A percentile compares a stretch with the other conserved stretches of the same genome.
Evolutionary conservation across 2,113 vertebrate genomes (phyloP).

Genomic region (Desmodus rotundus): DNA sequence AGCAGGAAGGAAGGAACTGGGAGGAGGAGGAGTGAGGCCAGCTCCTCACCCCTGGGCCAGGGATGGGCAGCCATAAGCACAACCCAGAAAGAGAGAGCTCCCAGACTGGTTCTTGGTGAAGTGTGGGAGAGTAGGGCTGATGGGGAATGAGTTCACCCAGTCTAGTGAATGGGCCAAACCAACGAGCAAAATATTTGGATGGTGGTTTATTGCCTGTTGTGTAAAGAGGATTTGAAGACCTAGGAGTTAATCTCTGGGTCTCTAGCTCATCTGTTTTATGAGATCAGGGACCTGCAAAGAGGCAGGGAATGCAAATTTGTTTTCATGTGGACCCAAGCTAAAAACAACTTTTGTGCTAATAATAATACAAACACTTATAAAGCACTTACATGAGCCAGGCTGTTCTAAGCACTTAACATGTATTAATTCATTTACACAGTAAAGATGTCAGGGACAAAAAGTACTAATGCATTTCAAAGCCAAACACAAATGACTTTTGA

Average conservation of each 20-base stretch:
- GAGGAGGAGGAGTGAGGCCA: background rate
- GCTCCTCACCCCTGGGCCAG: background rate
- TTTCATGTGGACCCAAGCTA: constrained; percentile 16
- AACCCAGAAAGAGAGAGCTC: background rate
- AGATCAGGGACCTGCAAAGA: background rate
- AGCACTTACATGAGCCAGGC: constrained; percentile 50
- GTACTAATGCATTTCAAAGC: constrained; percentile 2
- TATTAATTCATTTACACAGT: constrained; percentile 38
- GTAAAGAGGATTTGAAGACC: background rate
- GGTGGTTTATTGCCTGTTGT: background rate
- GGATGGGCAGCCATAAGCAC: background rate
- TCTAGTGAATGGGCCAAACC: background rate
- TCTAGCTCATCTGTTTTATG: background rate
- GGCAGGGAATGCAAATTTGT: constrained; percentile 30
- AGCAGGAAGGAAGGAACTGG: background rate
- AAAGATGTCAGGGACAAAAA: background rate
- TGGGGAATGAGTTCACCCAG: background rate
- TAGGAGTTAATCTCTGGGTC: background rate
- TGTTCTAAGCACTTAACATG: constrained; percentile 39
- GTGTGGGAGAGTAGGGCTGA: background rate
- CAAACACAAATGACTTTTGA: constrained; percentile 35
- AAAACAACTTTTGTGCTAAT: constrained; percentile 45
- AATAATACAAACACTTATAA: constrained; percentile 55
- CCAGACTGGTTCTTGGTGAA: background rate
- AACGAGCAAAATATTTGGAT: background rate